Base-by-base conservation (phyloP, 2,113 vertebrate species). In the Tricholaema leucomelas region DNA sequence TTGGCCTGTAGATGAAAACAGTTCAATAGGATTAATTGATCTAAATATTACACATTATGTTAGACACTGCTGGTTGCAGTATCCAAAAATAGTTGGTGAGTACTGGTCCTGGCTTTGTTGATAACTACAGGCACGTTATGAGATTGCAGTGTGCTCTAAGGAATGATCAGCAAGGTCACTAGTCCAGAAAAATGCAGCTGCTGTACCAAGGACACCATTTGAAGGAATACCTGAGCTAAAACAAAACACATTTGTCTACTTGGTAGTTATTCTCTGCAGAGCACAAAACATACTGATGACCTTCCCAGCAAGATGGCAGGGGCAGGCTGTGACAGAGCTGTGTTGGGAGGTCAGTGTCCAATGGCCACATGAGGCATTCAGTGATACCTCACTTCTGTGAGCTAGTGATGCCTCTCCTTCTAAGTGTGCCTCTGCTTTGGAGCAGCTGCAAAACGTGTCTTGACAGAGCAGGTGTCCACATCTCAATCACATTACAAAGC, bases 41-140 rank as follows among this genome's bases (percentile, higher is more conserved):
- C 66, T 75, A 60, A 85, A 71, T 52, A 35, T 44, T 85, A 72
- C 28, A 72, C 88, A 69, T 67, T 2, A 54, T 2, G 1, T 85
- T 65, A 95, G 95, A 93, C 87, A 94, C 86, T 95, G 90, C 93
- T 96, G 85, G 94, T 55, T 97, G 92, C 92, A 96, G 89, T 91
- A 94, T 90, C 88, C 66, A 85, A 50, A 87, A 75, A 19, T 16
- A 66, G 50, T 50, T 69, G 91, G 64, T 64, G 83, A 88, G 28
- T 70, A 73, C 36, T 44, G 20, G 58, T 46, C 58, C 40, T 91
- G 92, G 91, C 78, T 93, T 85, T 87, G 69, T 40, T 78, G 73
- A 28, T 79, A 73, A 76, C 72, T 61, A 58, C 66, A 88, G 84
- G 84, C 86, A 87, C 60, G 0, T 83, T 40, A 48, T 8, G 28